phyloP scores from a whole-genome alignment of 1,140 invertebrate genomes.

The Panagrolaimus sp. region DNA sequence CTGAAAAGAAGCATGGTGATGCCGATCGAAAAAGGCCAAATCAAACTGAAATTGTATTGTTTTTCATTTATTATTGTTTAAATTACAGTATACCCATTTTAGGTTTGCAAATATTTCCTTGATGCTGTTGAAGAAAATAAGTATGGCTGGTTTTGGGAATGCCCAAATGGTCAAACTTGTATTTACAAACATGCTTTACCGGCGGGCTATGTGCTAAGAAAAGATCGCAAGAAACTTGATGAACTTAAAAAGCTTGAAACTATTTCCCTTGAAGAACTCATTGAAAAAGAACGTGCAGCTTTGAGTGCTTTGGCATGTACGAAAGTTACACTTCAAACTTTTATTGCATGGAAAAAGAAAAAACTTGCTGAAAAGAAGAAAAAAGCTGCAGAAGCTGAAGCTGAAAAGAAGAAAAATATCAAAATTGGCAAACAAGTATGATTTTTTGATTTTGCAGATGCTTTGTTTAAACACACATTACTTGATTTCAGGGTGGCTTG shows the following conservation, averaged over 20 bases:
- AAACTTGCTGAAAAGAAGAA: constrained; percentile 79
- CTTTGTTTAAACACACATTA: neutral
- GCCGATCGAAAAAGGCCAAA: constrained; percentile 66
- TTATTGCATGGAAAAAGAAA: constrained; percentile 94
- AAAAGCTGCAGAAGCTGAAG: constrained; percentile 71
- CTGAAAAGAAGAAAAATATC: constrained; percentile 83
- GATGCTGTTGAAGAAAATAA: constrained; percentile 95
- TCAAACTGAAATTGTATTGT: constrained; percentile 64
- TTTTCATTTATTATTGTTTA: constrained; percentile 17
- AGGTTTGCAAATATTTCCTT: constrained; percentile 97
- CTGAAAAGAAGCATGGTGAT: constrained; percentile 84
- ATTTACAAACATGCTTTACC: constrained; percentile 79
- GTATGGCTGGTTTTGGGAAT: constrained; percentile 99
- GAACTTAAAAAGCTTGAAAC: constrained; percentile 61
- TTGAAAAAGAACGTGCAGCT: constrained; percentile 71
- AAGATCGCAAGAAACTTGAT: constrained; percentile 65
- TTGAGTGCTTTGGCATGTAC: constrained; percentile 74
- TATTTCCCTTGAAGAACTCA: constrained; percentile 63
- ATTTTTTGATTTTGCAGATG: neutral
- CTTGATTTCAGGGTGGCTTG: constrained; percentile 64
- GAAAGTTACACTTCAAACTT: constrained; percentile 88
- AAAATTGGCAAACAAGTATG: constrained; percentile 70
- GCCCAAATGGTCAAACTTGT: constrained; percentile 70
- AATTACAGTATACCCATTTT: constrained; percentile 35
- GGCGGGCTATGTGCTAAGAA: constrained; percentile 88